Evolutionary conservation across 2,113 vertebrate species (phyloP).

Genomic region (Tragelaphus buxtoni): DNA sequence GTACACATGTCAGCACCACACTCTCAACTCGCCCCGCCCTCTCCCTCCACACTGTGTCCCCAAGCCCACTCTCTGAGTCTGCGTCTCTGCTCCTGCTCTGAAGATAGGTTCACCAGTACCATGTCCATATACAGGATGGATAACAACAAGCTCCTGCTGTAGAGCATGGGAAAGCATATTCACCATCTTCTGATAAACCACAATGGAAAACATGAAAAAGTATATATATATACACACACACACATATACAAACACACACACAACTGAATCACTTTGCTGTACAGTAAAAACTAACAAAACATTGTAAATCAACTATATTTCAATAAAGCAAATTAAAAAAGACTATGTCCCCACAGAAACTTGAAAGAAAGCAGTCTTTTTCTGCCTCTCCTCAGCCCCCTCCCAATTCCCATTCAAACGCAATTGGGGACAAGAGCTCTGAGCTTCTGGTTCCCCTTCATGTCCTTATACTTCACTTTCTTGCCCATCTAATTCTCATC

Average conservation of each 20-base stretch:
- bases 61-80: background rate
- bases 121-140: rapidly evolving
- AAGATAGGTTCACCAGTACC: background rate
- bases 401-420: too few species aligned
- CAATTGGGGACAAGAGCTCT: background rate
- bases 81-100: background rate
- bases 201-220: background rate
- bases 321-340: background rate
- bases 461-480: background rate
- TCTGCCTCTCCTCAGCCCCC: rapidly evolving
- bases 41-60: background rate
- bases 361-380: rapidly evolving
- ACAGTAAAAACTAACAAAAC: background rate
- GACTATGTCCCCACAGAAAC: background rate
- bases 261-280: background rate
- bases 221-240: background rate
- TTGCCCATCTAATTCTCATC: background rate
- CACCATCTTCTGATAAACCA: background rate
- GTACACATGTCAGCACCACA: background rate
- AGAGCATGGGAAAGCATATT: background rate
- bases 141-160: background rate
- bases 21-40: background rate
- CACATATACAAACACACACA: background rate
- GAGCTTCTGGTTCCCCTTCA: background rate
- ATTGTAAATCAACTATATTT: background rate